Evolutionary conservation across 1,140 invertebrate species (phyloP).

Genomic region (Hypothenemus hampei): DNA sequence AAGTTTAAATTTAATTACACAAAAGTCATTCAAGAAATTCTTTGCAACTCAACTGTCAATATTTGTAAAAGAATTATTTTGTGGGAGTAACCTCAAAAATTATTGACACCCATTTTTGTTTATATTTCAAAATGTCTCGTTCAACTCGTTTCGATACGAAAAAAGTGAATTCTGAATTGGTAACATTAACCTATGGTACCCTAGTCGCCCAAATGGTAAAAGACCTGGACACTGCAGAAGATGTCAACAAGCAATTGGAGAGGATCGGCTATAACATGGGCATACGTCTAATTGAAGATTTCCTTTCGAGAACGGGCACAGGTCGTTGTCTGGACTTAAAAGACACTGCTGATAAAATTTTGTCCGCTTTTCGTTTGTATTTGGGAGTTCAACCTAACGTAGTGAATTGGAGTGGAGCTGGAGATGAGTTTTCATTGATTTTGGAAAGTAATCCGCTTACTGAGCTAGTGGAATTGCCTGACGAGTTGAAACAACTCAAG

Average conservation of each 20-base stretch:
- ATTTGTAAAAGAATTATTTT: no score
- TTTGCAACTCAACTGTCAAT: no score
- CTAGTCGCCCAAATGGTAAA: conserved; percentile 94
- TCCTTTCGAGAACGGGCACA: conserved; percentile 85
- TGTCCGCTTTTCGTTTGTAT: conserved; percentile 82
- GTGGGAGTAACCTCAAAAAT: no score
- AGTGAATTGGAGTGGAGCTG: conserved; percentile 87
- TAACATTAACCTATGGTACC: conserved; percentile 96
- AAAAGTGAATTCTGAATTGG: conserved; percentile 84
- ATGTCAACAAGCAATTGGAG: conserved; percentile 92
- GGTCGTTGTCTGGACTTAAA: conserved; percentile 91
- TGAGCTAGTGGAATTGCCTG: conserved; percentile 98
- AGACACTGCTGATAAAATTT: conserved; percentile 95
- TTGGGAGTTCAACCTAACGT: conserved; percentile 86
- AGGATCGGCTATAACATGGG: conserved; percentile 98
- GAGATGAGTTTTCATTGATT: conserved; percentile 94
- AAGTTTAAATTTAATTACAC: no score
- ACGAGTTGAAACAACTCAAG: conserved; percentile 81
- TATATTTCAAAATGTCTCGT: conserved; percentile 15
- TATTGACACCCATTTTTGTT: no score
- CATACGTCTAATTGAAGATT: conserved; percentile 95
- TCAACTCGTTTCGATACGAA: conserved; percentile 45
- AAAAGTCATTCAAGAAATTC: no score
- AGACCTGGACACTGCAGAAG: conserved; percentile 96
- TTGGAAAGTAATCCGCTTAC: conserved; percentile 94